Conservation (phyloP, 2,113 vertebrate species). For the Trichomycterus rosablanca region DNA sequence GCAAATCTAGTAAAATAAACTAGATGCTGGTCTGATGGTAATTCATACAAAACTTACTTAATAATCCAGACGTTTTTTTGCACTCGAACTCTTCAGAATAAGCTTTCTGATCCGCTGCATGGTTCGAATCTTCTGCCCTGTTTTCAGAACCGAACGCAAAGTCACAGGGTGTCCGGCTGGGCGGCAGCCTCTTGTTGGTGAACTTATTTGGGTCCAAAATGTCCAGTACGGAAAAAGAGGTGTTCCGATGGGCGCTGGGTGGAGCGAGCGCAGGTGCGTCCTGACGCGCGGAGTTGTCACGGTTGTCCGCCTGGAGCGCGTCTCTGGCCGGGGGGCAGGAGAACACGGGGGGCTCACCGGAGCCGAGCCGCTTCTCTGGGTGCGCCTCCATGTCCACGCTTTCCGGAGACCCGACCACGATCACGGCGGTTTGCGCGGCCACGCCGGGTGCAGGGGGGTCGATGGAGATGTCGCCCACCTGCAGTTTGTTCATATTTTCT, state of each 20-base stretch:
- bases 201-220: constrained; percentile 96
- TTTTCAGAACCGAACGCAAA: constrained; percentile 54
- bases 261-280: constrained; percentile 66
- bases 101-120: constrained; percentile 58
- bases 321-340: constrained; percentile 69
- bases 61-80: constrained; percentile 65
- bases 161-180: constrained; percentile 64
- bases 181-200: constrained; percentile 76
- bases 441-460: constrained; percentile 53
- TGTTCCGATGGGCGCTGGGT: constrained; percentile 77
- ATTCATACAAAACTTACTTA: constrained; percentile 75
- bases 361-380: constrained; percentile 65
- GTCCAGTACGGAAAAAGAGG: constrained; percentile 95
- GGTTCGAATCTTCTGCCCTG: constrained; percentile 57
- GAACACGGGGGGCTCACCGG: constrained; percentile 62
- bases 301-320: constrained; percentile 67
- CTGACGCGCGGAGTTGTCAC: constrained; percentile 70
- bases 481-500: constrained; percentile 71
- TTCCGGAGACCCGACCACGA: constrained; percentile 63
- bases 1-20: too few relatives aligned
- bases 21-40: too few relatives aligned
- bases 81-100: constrained; percentile 70
- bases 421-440: constrained; percentile 53
- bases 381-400: constrained; percentile 69
- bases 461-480: constrained; percentile 69